Conservation (phyloP, 2,888 invertebrate species). For the Lypha dubia region DNA sequence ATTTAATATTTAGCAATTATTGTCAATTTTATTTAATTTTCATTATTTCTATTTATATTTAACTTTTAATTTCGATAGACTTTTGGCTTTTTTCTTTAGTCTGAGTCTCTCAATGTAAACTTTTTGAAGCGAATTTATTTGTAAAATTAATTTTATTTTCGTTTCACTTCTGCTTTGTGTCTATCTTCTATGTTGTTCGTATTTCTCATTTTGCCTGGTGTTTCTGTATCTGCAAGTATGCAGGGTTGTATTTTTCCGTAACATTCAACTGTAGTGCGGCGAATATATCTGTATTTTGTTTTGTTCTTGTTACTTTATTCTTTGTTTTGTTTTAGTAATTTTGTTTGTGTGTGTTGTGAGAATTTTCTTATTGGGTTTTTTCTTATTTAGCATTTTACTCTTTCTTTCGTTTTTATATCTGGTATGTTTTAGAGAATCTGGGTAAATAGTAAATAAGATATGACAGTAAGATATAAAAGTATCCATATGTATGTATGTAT, state of each 20-base stretch:
- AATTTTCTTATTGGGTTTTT: conserved; percentile 54
- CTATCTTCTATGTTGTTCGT: conserved; percentile 48
- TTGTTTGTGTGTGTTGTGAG: conserved; percentile 39
- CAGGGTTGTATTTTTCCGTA: conserved; percentile 50
- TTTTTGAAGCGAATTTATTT: conserved; percentile 72
- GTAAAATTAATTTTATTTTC: conserved; percentile 62
- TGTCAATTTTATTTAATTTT: conserved; percentile 27
- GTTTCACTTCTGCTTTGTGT: conserved; percentile 52
- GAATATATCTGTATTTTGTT: conserved; percentile 53
- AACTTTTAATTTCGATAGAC: conserved; percentile 25
- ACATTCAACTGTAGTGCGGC: conserved; percentile 52
- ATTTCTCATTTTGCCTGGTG: conserved; percentile 12
- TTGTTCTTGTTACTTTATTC: no score
- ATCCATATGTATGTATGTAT: not conserved
- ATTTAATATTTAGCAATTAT: not conserved
- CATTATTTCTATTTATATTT: conserved; percentile 16
- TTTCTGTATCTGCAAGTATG: conserved; percentile 35
- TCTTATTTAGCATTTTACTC: no score
- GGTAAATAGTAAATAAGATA: conserved; percentile 38
- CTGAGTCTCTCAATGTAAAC: conserved; percentile 63
- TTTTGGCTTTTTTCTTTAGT: conserved; percentile 41
- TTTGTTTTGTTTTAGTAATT: conserved; percentile 62
- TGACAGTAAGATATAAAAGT: conserved; percentile 17
- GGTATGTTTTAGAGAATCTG: conserved; percentile 23
- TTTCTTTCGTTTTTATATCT: not conserved